Evolutionary conservation across 2,888 invertebrate species (phyloP).

Genomic region (Stenichneumon culpator): DNA sequence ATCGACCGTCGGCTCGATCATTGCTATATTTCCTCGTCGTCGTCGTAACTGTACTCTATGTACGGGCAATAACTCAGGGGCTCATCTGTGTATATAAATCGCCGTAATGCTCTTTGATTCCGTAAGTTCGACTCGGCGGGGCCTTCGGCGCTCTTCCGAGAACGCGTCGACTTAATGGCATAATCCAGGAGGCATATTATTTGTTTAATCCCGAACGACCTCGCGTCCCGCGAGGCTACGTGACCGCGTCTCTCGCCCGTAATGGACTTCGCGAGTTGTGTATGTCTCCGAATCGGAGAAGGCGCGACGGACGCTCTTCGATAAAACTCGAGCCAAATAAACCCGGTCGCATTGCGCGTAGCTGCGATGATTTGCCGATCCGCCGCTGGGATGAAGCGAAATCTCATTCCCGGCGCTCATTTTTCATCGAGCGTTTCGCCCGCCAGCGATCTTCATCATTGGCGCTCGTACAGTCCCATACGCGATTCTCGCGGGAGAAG

Average conservation of each 20-base stretch:
- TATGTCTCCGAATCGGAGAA: background rate
- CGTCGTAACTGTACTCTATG: slow-evolving; percentile 35
- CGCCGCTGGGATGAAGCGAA: slow-evolving; percentile 29
- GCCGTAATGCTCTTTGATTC: slow-evolving; percentile 42
- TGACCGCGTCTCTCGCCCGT: slow-evolving; percentile 31
- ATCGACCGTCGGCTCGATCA: slow-evolving; percentile 60
- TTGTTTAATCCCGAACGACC: slow-evolving; percentile 57
- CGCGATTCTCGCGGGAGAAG: too few species aligned
- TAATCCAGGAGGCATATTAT: slow-evolving; percentile 61
- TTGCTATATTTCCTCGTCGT: slow-evolving; percentile 43
- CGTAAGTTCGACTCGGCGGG: slow-evolving; percentile 16
- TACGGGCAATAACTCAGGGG: slow-evolving; percentile 25
- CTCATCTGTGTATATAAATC: slow-evolving; percentile 23
- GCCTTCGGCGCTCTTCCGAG: slow-evolving; percentile 47
- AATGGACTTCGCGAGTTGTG: background rate
- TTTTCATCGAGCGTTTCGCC: slow-evolving; percentile 20
- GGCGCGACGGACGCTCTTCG: background rate
- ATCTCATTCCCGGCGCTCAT: slow-evolving; percentile 48
- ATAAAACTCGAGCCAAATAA: background rate
- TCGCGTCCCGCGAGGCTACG: slow-evolving; percentile 25
- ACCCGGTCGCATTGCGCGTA: background rate
- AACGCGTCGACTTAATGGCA: slow-evolving; percentile 44
- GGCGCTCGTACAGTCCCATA: too few species aligned
- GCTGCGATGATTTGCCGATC: slow-evolving; percentile 40
- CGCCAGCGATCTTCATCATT: background rate